These are phyloP conservation scores for Nemurella pictetii DNA, from an alignment of 2,888 invertebrate genomes.

Conservation along the genomic window DNA sequence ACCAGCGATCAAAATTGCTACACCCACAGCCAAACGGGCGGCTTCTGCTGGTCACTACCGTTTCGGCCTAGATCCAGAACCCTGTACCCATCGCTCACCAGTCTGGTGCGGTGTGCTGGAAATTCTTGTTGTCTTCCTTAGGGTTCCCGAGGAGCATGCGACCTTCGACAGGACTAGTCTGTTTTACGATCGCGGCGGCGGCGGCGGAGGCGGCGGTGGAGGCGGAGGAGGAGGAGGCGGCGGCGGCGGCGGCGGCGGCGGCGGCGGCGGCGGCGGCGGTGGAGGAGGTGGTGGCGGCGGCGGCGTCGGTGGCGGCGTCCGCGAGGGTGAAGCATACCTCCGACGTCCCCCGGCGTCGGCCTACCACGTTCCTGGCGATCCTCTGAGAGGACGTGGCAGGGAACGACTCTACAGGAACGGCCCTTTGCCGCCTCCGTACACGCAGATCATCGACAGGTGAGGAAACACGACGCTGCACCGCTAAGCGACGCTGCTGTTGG, in stretches of 20 bases:
- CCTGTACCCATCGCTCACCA: not conserved
- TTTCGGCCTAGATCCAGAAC: too few relatives aligned
- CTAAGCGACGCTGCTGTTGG: too few relatives aligned
- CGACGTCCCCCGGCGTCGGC: constrained; percentile 45
- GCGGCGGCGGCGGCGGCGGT: too few relatives aligned
- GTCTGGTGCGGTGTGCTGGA: not conserved
- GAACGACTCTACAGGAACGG: constrained; percentile 56
- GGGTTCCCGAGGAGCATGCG: constrained; percentile 58
- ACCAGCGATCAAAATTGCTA: too few relatives aligned
- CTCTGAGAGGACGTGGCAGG: constrained; percentile 52
- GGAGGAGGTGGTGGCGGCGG: too few relatives aligned
- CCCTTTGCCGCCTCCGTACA: constrained; percentile 48
- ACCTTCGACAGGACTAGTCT: constrained; percentile 57
- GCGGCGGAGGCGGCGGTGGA: not conserved
- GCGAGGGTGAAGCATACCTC: constrained; percentile 46
- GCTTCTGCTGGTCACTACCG: too few relatives aligned
- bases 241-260: not conserved
- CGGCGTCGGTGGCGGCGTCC: constrained; percentile 39
- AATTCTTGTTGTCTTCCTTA: constrained; percentile 45
- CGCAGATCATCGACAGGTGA: constrained; percentile 50
- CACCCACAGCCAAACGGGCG: too few relatives aligned
- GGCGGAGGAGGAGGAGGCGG: too few relatives aligned
- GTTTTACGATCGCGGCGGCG: constrained; percentile 54
- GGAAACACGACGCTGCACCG: too few relatives aligned
- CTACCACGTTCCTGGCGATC: constrained; percentile 46